Base-by-base conservation (phyloP, 2,797 vertebrate genomes). In the Pseudomugil gertrudae region DNA sequence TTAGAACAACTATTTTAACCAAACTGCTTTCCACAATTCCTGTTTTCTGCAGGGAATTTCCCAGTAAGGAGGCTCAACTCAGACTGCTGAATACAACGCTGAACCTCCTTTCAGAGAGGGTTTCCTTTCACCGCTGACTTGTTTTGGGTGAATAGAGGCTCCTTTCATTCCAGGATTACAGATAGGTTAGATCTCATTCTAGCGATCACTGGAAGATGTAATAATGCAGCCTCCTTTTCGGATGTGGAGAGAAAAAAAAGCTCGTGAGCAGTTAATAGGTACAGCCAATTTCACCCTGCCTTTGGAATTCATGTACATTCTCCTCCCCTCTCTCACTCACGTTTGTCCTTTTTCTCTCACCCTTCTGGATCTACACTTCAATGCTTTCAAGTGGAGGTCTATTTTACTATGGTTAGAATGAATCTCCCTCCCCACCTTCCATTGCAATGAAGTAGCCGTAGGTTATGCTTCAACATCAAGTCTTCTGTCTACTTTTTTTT, bases 361-460 rank as follows among this genome's bases (percentile, higher is more conserved):
- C 73, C 76, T 61, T 78, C 76, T 77, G 69, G 74, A 85, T 88
- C 86, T 74, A 61, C 72, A 69, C 75, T 87, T 74, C 23, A 57
- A 66, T 76, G 84, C 84, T 86, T 89, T 89, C 80, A 89, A 90
- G 88, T 84, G 74, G 80, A 87, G 89, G 87, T 91, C 89, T 85
- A 87, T 92, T 90, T 93, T 84, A 88, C 87, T 90, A 89, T 57
- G 66, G 82, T 84, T 86, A 63, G 78, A 87, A 87, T 92, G 87
- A 76, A 92, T 92, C 69, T 32, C 82, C 85, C 90, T 84, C 64
- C 76, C 76, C 13, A 58, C 21, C 35, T 69, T 76, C 76, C 73
- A 66, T 74, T 87, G 80, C 81, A 55, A 71, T 83, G 72, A 86
- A 86, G 79, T 88, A 74, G 81, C 87, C 83, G 29, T 62, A 53